phyloP scores from a whole-genome alignment of 1,140 invertebrate species.

The Aphelinus certus region DNA sequence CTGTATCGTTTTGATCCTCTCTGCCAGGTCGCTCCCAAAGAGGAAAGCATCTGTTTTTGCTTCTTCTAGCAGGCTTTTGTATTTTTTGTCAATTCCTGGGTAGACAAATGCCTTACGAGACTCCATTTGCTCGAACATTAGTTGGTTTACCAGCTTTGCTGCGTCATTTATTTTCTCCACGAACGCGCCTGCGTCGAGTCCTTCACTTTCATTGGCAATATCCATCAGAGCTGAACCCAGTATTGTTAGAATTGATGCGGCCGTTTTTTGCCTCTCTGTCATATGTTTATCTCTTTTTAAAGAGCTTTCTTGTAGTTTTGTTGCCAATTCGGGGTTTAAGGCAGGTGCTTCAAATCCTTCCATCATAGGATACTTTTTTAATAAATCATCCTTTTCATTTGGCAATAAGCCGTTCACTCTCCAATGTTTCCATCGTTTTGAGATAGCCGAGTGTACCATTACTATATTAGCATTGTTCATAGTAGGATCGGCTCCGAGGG shows the following conservation, averaged over 20 bases:
- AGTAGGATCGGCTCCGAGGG: not conserved
- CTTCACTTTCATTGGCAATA: not conserved
- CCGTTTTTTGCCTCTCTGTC: not conserved
- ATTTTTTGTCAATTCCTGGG: conserved; percentile 37
- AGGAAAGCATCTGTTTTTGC: conserved; percentile 38
- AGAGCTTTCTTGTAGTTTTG: not conserved
- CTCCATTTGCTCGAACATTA: conserved; percentile 20
- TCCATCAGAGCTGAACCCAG: not conserved
- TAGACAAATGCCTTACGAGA: conserved; percentile 39
- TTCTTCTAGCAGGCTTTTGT: conserved; percentile 29
- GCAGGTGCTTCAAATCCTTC: not conserved
- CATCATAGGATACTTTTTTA: not conserved
- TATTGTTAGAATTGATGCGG: not conserved
- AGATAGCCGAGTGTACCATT: not conserved
- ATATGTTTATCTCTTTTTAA: not conserved
- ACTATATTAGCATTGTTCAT: too few relatives aligned
- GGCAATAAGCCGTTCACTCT: not conserved
- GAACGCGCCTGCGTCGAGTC: not conserved
- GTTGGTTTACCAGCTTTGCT: conserved; percentile 33
- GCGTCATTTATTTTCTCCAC: conserved; percentile 38
- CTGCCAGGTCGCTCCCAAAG: conserved; percentile 39
- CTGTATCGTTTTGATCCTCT: conserved; percentile 42
- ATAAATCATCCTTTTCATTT: not conserved
- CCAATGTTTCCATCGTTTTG: not conserved
- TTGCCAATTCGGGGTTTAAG: not conserved